Percentiles rank a stretch among this genome's conserved stretches.
These are phyloP conservation scores for Seison nebaliae DNA, from an alignment of 1,140 invertebrate species.

Conservation along the genomic window DNA sequence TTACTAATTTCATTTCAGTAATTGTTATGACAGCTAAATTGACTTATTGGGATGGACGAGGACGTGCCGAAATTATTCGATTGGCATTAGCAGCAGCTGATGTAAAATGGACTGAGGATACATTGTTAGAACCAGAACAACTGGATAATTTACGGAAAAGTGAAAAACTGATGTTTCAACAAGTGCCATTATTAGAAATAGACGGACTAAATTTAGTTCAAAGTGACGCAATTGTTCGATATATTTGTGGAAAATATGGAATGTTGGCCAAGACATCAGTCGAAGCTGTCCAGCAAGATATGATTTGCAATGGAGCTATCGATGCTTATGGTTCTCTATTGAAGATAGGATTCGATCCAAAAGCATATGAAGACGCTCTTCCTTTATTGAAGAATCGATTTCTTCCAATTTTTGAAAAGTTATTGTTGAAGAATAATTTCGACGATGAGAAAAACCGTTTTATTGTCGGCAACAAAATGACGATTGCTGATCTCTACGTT, in stretches of 20 bases:
- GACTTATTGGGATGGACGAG: slow-evolving; percentile 14
- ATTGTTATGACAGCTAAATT: slow-evolving; percentile 8
- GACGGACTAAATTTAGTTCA: slow-evolving; percentile 14
- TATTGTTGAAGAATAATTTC: no score
- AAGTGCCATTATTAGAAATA: slow-evolving; percentile 14
- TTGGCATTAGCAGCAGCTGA: slow-evolving; percentile 13
- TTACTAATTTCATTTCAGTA: no score
- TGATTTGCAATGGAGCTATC: no score
- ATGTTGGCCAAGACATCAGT: not conserved
- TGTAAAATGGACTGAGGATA: slow-evolving; percentile 1
- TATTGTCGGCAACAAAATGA: no score
- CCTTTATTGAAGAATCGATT: no score
- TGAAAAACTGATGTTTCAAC: slow-evolving; percentile 12
- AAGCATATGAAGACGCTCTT: no score
- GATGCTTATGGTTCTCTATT: no score
- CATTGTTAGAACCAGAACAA: slow-evolving; percentile 2
- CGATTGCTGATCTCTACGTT: no score
- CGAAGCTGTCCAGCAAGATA: no score
- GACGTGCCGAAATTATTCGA: slow-evolving; percentile 14
- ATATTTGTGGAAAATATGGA: slow-evolving; percentile 1
- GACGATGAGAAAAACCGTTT: no score
- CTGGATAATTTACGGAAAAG: not conserved
- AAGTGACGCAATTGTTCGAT: slow-evolving; percentile 13
- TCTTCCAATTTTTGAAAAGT: no score
- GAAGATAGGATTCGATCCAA: no score